Evolutionary conservation across 2,113 vertebrate species (phyloP).

Genomic region (Toxostoma redivivum): DNA sequence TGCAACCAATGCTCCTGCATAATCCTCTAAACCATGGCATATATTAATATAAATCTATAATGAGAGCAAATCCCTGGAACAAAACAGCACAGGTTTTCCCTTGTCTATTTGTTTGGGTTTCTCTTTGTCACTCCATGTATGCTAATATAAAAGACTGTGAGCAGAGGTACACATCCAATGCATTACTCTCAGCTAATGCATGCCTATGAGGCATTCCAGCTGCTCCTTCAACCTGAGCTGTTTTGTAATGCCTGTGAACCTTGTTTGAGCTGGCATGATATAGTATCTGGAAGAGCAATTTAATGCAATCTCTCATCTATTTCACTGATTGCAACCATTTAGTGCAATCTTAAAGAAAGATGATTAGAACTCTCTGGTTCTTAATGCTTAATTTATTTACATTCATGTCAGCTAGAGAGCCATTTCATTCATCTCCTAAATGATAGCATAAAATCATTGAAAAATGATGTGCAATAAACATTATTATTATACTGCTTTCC

Average conservation of each 20-base stretch:
- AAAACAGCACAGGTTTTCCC: conserved; percentile 16
- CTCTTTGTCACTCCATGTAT: conserved; percentile 29
- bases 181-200: conserved; percentile 45
- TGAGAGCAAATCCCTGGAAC: neutral
- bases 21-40: neutral
- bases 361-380: conserved; percentile 74
- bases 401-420: conserved; percentile 70
- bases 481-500: conserved; percentile 46
- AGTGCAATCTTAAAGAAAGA: conserved; percentile 74
- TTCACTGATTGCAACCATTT: conserved; percentile 78
- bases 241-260: conserved; percentile 53
- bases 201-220: conserved; percentile 49
- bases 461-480: conserved; percentile 73
- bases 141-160: conserved; percentile 46
- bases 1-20: neutral
- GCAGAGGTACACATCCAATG: conserved; percentile 7
- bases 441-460: conserved; percentile 75
- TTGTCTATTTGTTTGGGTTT: conserved; percentile 45
- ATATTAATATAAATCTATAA: neutral
- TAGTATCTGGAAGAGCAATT: conserved; percentile 61
- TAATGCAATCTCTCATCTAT: conserved; percentile 74
- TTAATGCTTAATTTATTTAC: conserved; percentile 84
- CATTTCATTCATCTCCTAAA: conserved; percentile 73
- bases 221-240: conserved; percentile 55
- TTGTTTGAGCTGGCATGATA: conserved; percentile 50